Evolutionary conservation across 2,888 invertebrate genomes (phyloP).

Genomic region (Megalurothrips usitatus): DNA sequence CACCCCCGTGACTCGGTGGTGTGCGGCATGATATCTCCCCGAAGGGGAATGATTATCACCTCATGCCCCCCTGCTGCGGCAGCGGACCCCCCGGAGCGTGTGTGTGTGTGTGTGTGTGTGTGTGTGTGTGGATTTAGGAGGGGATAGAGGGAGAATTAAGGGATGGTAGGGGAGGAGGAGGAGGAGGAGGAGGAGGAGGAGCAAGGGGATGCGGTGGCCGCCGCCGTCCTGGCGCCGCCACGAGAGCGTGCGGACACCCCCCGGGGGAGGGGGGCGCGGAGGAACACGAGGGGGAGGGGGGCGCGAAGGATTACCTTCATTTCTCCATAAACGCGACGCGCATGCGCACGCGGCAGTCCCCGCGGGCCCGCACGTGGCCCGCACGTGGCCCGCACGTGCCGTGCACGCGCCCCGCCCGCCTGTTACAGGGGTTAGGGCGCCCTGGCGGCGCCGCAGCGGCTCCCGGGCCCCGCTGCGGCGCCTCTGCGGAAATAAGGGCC

Average conservation of each 20-base stretch:
- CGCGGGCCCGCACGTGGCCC: not conserved
- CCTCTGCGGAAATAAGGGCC: not conserved
- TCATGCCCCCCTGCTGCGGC: not conserved
- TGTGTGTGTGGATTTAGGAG: not conserved
- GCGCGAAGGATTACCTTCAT: conserved; percentile 5
- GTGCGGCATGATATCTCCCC: not conserved
- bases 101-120: not conserved
- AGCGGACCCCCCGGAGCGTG: too few species aligned
- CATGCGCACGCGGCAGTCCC: not conserved
- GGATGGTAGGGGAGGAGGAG: not conserved
- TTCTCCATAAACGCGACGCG: not conserved
- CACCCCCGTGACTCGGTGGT: not conserved
- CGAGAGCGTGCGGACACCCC: not conserved
- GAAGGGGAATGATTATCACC: too few species aligned
- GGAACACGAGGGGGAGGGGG: not conserved
- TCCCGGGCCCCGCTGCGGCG: not conserved
- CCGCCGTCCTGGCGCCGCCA: too few species aligned
- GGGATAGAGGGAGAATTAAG: not conserved
- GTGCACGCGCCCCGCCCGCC: too few species aligned
- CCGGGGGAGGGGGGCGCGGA: not conserved
- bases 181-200: not conserved
- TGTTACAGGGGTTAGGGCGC: not conserved
- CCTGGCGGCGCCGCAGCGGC: not conserved
- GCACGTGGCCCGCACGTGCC: not conserved
- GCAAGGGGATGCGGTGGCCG: not conserved